Evolutionary conservation across 2,113 vertebrate genomes (phyloP).

Genomic region (Deroptyus accipitrinus): DNA sequence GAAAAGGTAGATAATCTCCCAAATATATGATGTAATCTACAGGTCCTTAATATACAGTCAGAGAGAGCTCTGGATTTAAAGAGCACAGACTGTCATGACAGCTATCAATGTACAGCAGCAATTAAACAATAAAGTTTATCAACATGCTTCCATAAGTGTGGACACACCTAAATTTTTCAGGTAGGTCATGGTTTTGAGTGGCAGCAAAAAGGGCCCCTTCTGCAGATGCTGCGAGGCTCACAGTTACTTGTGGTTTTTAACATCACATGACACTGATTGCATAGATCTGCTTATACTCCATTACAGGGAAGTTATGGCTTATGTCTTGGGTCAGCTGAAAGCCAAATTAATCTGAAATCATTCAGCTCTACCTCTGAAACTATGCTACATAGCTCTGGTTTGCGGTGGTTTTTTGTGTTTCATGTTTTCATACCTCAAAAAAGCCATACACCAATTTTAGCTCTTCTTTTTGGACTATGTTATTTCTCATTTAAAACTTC

Average conservation of each 20-base stretch:
- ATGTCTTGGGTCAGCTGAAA: background rate
- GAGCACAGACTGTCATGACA: background rate
- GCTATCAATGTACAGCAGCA: background rate
- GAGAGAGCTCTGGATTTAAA: background rate
- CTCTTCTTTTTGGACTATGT: background rate
- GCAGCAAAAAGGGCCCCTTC: background rate
- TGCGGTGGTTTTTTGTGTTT: background rate
- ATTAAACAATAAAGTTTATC: background rate
- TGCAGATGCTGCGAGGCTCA: background rate
- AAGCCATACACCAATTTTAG: background rate
- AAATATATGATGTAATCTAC: background rate
- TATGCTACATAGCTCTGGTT: background rate
- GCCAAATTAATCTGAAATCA: background rate
- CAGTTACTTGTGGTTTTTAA: background rate
- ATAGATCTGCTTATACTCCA: background rate
- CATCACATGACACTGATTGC: background rate
- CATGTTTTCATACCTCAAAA: background rate
- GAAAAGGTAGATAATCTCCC: slow-evolving; percentile 14
- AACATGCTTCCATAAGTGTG: background rate
- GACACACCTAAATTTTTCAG: background rate
- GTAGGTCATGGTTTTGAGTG: background rate
- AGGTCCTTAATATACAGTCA: background rate
- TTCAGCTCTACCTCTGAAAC: background rate
- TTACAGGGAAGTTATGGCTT: background rate
- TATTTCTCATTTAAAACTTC: background rate